These are phyloP conservation scores for Netelia melanura DNA, from an alignment of 2,888 invertebrate species.

Conservation along the genomic window DNA sequence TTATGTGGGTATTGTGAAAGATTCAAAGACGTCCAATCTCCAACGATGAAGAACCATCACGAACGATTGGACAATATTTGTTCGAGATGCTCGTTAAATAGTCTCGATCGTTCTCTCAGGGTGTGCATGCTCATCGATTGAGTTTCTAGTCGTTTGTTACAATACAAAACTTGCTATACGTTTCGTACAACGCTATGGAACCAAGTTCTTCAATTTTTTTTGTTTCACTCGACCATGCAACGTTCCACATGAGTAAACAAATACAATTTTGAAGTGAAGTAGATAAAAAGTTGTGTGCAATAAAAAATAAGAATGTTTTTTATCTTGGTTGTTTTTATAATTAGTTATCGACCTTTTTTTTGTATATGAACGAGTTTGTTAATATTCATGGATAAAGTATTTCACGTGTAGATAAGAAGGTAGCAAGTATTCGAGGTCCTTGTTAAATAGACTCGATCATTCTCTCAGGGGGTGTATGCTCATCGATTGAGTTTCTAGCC, in stretches of 20 bases:
- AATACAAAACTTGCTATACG: not conserved
- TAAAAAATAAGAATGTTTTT: too few relatives aligned
- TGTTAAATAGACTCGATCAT: slow-evolving; percentile 69
- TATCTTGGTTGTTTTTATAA: too few relatives aligned
- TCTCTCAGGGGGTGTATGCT: slow-evolving; percentile 51
- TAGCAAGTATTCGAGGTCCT: slow-evolving; percentile 2
- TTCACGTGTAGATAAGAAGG: too few relatives aligned
- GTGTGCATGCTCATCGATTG: slow-evolving; percentile 67
- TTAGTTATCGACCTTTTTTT: too few relatives aligned
- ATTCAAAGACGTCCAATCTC: slow-evolving; percentile 51
- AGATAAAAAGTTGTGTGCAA: too few relatives aligned
- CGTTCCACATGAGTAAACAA: too few relatives aligned
- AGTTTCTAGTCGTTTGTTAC: slow-evolving; percentile 27
- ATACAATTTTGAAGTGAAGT: too few relatives aligned
- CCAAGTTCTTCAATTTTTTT: slow-evolving; percentile 53
- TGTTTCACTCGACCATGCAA: too few relatives aligned
- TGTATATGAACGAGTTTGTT: too few relatives aligned
- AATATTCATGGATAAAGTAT: too few relatives aligned
- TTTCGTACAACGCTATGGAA: too few relatives aligned
- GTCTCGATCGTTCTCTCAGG: slow-evolving; percentile 64
- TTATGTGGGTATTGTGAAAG: not conserved
- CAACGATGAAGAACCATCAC: slow-evolving; percentile 20
- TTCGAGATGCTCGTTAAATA: slow-evolving; percentile 61
- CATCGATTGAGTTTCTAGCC: slow-evolving; percentile 63
- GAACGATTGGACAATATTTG: slow-evolving; percentile 67